These are phyloP conservation scores for Dendroctonus valens DNA, from an alignment of 1,140 invertebrate species.

Conservation along the genomic window DNA sequence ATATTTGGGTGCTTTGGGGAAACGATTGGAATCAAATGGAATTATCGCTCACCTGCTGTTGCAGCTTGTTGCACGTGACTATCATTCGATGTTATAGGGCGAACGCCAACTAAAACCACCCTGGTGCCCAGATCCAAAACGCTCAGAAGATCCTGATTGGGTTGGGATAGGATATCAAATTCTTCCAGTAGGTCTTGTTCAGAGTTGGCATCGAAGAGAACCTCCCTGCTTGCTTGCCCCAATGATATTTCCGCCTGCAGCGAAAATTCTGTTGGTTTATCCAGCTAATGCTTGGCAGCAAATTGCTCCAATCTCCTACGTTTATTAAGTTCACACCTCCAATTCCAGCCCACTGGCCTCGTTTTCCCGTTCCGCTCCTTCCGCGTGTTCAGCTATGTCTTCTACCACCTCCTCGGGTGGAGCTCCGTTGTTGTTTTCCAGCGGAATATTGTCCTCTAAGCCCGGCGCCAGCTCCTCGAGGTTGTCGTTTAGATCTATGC, in stretches of 20 bases:
- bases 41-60: not conserved
- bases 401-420: conserved; percentile 38
- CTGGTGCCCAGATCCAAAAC: conserved; percentile 14
- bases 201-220: conserved; percentile 45
- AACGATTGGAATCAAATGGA: not conserved
- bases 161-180: conserved; percentile 37
- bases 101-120: conserved; percentile 26
- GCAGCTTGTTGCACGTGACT: not conserved
- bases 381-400: too few relatives aligned
- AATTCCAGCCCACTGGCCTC: not conserved
- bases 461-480: conserved; percentile 24
- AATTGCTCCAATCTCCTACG: too few relatives aligned
- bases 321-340: too few relatives aligned
- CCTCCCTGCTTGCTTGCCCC: conserved; percentile 42
- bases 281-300: too few relatives aligned
- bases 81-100: conserved; percentile 5
- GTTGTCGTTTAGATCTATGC: conserved; percentile 35
- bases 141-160: conserved; percentile 16
- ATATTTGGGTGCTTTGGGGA: too few relatives aligned
- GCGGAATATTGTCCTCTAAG: conserved; percentile 24
- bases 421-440: conserved; percentile 41
- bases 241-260: conserved; percentile 14
- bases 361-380: not conserved
- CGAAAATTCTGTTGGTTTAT: too few relatives aligned
- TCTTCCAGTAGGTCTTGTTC: conserved; percentile 44